Percentiles rank a stretch among this genome's conserved stretches.
phyloP scores from a whole-genome alignment of 2,888 invertebrate genomes.

The Andrena haemorrhoa region DNA sequence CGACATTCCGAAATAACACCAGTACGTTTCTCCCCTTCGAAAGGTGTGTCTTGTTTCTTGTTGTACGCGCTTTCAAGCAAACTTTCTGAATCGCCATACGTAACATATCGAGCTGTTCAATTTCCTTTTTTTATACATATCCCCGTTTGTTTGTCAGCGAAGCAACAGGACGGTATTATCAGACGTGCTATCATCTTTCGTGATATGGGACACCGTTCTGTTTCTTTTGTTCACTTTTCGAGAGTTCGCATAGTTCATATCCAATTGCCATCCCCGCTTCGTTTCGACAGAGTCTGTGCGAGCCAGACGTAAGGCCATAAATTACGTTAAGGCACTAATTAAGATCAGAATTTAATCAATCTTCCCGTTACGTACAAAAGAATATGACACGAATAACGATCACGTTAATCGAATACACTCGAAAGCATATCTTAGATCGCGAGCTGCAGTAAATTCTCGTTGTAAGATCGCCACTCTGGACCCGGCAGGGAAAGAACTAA shows the following conservation, averaged over 20 bases:
- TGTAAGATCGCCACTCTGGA: no score
- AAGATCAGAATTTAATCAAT: slow-evolving; percentile 49
- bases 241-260: slow-evolving; percentile 16
- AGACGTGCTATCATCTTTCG: slow-evolving; percentile 9
- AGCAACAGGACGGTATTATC: slow-evolving; percentile 5
- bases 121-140: slow-evolving; percentile 44
- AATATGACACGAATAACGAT: slow-evolving; percentile 29
- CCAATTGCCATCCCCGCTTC: slow-evolving; percentile 43
- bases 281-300: slow-evolving; percentile 41
- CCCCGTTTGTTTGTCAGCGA: slow-evolving; percentile 13
- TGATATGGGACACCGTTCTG: neutral
- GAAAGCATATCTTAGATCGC: slow-evolving; percentile 44
- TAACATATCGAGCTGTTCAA: slow-evolving; percentile 13
- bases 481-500: no score
- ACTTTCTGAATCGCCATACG: slow-evolving; percentile 9
- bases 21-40: slow-evolving; percentile 32
- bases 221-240: neutral
- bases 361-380: slow-evolving; percentile 26
- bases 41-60: slow-evolving; percentile 24
- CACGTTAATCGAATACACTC: slow-evolving; percentile 13
- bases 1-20: slow-evolving; percentile 63
- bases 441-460: slow-evolving; percentile 21
- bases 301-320: slow-evolving; percentile 54
- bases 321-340: slow-evolving; percentile 66
- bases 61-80: slow-evolving; percentile 16